Evolutionary conservation across 2,113 vertebrate genomes (phyloP).

Genomic region (Azemiops feae): DNA sequence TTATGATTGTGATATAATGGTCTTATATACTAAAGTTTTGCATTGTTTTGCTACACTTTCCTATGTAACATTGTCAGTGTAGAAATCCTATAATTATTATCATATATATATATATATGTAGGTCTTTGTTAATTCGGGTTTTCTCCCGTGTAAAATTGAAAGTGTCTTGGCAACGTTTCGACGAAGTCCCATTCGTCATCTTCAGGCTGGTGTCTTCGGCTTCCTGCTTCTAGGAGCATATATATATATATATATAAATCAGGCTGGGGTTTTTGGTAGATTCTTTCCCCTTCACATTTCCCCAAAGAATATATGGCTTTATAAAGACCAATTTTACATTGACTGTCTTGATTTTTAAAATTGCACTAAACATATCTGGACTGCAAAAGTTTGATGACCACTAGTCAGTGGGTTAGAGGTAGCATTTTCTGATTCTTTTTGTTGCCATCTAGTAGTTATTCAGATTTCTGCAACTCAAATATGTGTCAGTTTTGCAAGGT

Average conservation of each 20-base stretch:
- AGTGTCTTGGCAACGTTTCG: too few relatives aligned
- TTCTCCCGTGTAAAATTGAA: too few relatives aligned
- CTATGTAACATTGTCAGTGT: slow-evolving; percentile 21
- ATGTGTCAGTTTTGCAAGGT: neutral
- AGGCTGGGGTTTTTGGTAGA: slow-evolving; percentile 17
- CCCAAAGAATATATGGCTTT: neutral
- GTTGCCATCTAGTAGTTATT: neutral
- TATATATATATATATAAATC: neutral
- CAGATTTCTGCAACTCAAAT: neutral
- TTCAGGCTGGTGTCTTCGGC: too few relatives aligned
- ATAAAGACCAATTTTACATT: neutral
- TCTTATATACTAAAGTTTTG: slow-evolving; percentile 25
- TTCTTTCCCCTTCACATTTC: slow-evolving; percentile 16
- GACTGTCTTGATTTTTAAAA: neutral
- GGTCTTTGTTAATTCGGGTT: too few relatives aligned
- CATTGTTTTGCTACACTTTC: neutral
- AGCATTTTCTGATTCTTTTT: neutral
- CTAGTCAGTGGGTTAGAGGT: neutral
- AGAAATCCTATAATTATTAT: neutral
- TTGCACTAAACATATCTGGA: neutral
- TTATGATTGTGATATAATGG: neutral
- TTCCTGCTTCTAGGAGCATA: too few relatives aligned
- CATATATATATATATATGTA: neutral
- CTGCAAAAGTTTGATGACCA: neutral
- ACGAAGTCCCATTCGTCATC: too few relatives aligned